A percentile compares a stretch with the other conserved stretches of the same genome.
Evolutionary conservation across 2,797 vertebrate genomes (phyloP).

Genomic region (Notamacropus eugenii): DNA sequence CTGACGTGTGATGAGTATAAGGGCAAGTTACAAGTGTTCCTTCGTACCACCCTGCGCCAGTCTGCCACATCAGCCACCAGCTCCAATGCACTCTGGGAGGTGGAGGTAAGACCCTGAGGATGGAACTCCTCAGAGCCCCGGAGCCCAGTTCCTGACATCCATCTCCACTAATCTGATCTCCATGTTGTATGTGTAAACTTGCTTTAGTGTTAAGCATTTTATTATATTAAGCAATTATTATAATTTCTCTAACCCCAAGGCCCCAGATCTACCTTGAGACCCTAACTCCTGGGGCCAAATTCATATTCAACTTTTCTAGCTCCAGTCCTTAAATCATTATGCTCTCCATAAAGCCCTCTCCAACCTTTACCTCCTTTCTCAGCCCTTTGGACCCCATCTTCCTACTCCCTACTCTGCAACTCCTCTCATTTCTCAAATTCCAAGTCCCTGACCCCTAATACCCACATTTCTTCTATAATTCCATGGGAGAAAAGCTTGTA

Average conservation of each 20-base stretch:
- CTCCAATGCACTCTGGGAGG: constrained; percentile 98
- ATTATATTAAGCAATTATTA: background rate
- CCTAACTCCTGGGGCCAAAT: background rate
- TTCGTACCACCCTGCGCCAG: constrained; percentile 94
- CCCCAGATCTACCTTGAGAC: background rate
- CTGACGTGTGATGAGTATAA: constrained; percentile 97
- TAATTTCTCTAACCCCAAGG: background rate
- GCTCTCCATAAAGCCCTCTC: background rate
- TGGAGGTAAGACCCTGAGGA: constrained; percentile 88
- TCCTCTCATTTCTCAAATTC: background rate
- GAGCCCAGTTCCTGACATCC: background rate
- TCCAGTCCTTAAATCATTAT: background rate
- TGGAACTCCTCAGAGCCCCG: background rate
- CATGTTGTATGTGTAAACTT: background rate
- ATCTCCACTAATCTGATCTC: background rate
- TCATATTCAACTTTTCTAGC: background rate
- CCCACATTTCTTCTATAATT: background rate
- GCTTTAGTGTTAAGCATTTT: background rate
- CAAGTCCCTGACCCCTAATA: background rate
- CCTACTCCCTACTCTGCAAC: background rate
- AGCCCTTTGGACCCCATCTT: background rate
- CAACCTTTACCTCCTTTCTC: background rate
- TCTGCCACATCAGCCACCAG: constrained; percentile 97
- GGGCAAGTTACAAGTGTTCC: constrained; percentile 93
- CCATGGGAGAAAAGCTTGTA: background rate